phyloP scores from a whole-genome alignment of 2,113 vertebrate species.

The Paradoxurus hermaphroditus region DNA sequence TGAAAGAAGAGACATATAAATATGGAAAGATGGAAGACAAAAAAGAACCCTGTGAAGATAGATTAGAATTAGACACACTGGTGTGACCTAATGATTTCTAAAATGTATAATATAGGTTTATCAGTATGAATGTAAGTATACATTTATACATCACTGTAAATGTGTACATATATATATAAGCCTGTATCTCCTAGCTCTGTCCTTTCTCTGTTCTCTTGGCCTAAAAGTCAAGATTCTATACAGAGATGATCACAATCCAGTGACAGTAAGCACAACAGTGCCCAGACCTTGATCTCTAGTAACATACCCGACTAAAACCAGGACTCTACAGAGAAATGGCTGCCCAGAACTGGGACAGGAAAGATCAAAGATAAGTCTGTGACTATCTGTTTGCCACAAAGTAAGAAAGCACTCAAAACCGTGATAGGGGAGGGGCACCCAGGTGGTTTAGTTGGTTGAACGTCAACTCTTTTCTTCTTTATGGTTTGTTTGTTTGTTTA shows the following conservation, averaged over 20 bases:
- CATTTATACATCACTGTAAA: not conserved
- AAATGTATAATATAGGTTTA: not conserved
- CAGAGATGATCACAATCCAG: not conserved
- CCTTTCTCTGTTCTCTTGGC: not conserved
- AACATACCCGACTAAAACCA: not conserved
- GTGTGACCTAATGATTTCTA: not conserved
- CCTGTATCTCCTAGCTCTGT: not conserved
- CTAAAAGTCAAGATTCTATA: not conserved
- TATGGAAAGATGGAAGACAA: not conserved
- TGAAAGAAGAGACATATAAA: not conserved
- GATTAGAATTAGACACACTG: not conserved
- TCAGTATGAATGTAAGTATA: not conserved
- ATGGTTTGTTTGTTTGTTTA: no score
- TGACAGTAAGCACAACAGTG: not conserved
- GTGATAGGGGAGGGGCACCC: not conserved
- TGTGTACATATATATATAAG: not conserved
- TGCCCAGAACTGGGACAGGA: not conserved
- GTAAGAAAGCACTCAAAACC: not conserved
- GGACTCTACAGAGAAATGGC: not conserved
- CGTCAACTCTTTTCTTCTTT: no score
- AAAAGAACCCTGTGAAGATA: not conserved
- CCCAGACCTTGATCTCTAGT: not conserved
- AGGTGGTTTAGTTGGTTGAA: no score
- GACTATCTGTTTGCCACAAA: not conserved
- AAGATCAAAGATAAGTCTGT: not conserved